Base-by-base conservation (phyloP, 2,797 vertebrate species). In the Lepus townsendii region DNA sequence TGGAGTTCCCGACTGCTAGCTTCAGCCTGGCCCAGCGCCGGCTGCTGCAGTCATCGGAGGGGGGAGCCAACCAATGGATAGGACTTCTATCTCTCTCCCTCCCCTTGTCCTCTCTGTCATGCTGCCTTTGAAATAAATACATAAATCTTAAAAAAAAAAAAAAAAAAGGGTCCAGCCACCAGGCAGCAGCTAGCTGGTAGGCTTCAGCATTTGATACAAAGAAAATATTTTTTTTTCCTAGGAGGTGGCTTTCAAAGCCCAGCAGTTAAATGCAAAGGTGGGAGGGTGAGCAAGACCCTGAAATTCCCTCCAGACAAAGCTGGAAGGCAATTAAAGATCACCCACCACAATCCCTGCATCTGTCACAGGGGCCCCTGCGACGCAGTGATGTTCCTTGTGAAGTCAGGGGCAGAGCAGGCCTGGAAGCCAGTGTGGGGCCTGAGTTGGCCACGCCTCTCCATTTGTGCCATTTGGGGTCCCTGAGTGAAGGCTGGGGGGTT, bases 251-350 rank as follows among this genome's bases (percentile, higher is more conserved):
- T 83, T 82, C 26, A 78, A 90, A 96, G 88, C 54, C 26, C 30
- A 7, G 75, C 20, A 83, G 35, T 60, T 79, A 85, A 92, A 47
- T n/a, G 83, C 66, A 71, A 63, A 95, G 65, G 24, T 38, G 60
- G 63, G 68, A 57, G 30, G 62, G 54, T 38, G 9, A 72, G 24
- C 80, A 86, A 60, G 35, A 62, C 71, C 78, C 66, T 85, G 75
- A 35, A 77, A 69, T 88, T 75, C 47, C 19, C 83, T 32, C 1
- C 50, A 62, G 6, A 65, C 47, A 83, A 86, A 83, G n/a, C 14
- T 27, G 83, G 62, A 78, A 66, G 30, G 10, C 65, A 65, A 86
- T 83, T 52, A 75, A 30, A 90, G 26, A 83, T 24, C 47, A 50
- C 57, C 66, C 71, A 20, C 47, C 91, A 10, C n/a, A 54, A 72